Conservation (phyloP, 2,113 vertebrate genomes). For the Meleagris gallopavo region DNA sequence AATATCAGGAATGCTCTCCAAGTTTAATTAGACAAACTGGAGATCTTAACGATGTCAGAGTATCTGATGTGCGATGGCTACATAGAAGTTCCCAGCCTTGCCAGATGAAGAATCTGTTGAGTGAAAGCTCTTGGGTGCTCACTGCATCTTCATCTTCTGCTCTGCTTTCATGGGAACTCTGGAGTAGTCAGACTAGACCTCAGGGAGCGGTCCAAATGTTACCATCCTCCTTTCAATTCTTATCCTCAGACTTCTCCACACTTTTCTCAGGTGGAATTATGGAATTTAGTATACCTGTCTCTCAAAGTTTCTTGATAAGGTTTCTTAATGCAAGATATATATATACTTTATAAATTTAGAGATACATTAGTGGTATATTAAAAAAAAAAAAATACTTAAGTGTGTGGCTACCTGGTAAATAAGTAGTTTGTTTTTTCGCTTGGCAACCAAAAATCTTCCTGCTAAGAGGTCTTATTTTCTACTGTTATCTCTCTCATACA, state of each 20-base stretch:
- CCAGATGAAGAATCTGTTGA: neutral
- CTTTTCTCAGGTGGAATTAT: neutral
- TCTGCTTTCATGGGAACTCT: neutral
- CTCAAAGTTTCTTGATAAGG: neutral
- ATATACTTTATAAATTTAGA: neutral
- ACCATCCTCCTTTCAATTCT: neutral
- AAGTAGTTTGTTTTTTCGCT: neutral
- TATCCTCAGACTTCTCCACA: neutral
- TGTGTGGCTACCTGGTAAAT: neutral
- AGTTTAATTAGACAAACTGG: neutral
- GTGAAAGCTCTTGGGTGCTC: neutral
- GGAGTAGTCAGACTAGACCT: neutral
- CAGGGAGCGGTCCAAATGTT: neutral
- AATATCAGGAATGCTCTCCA: neutral
- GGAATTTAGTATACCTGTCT: neutral
- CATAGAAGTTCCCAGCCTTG: neutral
- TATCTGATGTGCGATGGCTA: fast-evolving
- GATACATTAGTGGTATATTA: neutral
- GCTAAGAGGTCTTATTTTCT: neutral
- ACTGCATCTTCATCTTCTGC: neutral
- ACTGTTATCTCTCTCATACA: neutral
- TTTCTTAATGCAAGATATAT: neutral
- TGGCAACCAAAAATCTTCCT: neutral
- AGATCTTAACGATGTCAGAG: neutral
- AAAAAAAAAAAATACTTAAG: neutral